phyloP scores from a whole-genome alignment of 1,140 invertebrate species.

The Heliconius hewitsoni region DNA sequence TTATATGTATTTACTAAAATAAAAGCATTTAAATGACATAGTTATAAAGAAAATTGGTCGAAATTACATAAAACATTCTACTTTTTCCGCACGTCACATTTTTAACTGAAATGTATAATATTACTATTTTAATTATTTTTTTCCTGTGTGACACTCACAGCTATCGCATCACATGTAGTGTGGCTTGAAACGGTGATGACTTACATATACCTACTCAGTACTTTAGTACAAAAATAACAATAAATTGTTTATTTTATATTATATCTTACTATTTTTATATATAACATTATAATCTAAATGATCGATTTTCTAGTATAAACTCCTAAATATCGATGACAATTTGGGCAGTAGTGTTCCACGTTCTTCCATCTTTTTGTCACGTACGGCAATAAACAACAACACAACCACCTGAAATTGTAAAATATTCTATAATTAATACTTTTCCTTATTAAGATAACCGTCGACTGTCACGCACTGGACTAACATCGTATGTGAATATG shows the following conservation, averaged over 20 bases:
- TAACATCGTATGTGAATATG: not conserved
- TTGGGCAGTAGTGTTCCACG: slow-evolving; percentile 71
- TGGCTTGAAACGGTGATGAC: too few relatives aligned
- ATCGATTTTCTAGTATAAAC: slow-evolving; percentile 52
- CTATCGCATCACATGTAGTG: too few relatives aligned
- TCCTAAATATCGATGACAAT: slow-evolving; percentile 61
- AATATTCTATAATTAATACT: not conserved
- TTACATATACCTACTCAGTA: not conserved
- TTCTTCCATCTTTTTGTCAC: slow-evolving; percentile 68
- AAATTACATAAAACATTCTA: not conserved
- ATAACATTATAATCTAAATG: not conserved
- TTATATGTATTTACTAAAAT: too few relatives aligned
- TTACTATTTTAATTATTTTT: too few relatives aligned
- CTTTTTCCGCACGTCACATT: not conserved
- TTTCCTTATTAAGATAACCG: not conserved
- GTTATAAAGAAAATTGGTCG: not conserved
- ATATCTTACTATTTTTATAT: not conserved
- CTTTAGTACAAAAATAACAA: too few relatives aligned
- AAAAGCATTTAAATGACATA: not conserved
- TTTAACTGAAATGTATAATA: too few relatives aligned
- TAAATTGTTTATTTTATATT: too few relatives aligned
- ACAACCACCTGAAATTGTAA: slow-evolving; percentile 66
- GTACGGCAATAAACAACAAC: slow-evolving; percentile 71
- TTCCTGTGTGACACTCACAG: too few relatives aligned
- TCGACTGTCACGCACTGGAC: not conserved